Base-by-base conservation (phyloP, 2,888 invertebrate genomes). In the Eurytoma californica region DNA sequence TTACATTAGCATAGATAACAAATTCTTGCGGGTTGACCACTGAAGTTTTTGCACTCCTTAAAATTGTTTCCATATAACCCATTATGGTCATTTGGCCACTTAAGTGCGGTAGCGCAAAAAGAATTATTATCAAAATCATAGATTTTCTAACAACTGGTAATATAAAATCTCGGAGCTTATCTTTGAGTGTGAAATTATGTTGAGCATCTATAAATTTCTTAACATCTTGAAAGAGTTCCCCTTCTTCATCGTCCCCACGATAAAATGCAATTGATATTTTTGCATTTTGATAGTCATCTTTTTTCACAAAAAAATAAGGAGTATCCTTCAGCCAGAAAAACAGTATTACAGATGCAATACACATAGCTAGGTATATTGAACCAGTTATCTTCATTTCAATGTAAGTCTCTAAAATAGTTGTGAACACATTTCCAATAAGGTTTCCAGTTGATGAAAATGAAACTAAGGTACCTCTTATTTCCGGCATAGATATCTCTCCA, bases 401-500 rank as follows among this genome's bases (percentile, higher is more conserved):
- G 77, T 80, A 83, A 78, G 87, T 83, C 14, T 86, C 82, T 3
- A 86, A 75, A 53, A 84, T 82, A 7, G 86, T 84, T 2, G 88
- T 88, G 77, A 89, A 83, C n/a, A 85, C 67, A 57, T 84, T 84
- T 16, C 87, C 89, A 2, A 87, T n/a, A 4, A 86, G 72, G 14
- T 73, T 84, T 3, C 89, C 89, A 0, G 86, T 53, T 0, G 86
- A 83, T 57, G 86, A 84, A 3, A 87, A 20, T 0, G 84, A 82
- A 0, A 88, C 84, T n/a, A 89, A 49, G 0, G 86, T 84, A 3
- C 89, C 89, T 0, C 89, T 86, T 14, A 88, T 87, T 3, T 70
- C 82, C 2, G 86, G 85, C 18, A 81, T 80, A 1, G 86, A 84
- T 20, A 87, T 83, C 53, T 88, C 88, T 0, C 86, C 87, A 12